phyloP scores from a whole-genome alignment of 1,140 invertebrate genomes.

The Anthonomus grandis region DNA sequence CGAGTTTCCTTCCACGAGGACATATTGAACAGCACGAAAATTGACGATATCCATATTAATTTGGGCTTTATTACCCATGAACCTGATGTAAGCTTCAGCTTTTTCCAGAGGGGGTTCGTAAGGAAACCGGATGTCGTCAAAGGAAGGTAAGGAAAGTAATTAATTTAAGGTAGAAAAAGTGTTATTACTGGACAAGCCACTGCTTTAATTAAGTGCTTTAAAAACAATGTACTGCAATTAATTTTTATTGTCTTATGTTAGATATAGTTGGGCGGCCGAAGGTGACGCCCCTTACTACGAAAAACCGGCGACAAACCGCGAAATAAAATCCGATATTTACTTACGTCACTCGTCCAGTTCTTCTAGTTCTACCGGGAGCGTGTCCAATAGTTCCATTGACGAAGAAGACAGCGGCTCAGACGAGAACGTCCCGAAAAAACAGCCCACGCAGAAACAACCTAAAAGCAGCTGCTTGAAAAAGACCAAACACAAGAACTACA shows the following conservation, averaged over 20 bases:
- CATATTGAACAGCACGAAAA: constrained; percentile 74
- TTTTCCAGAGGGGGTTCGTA: constrained; percentile 52
- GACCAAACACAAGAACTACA: constrained; percentile 57
- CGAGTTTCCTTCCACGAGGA: constrained; percentile 81
- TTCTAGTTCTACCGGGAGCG: constrained; percentile 43
- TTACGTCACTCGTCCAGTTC: constrained; percentile 37
- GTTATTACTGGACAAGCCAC: neutral
- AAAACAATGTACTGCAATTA: constrained; percentile 44
- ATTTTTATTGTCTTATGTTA: neutral
- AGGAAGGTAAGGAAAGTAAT: constrained; percentile 50
- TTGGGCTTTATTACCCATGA: constrained; percentile 66
- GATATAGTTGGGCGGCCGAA: constrained; percentile 77
- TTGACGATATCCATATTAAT: constrained; percentile 73
- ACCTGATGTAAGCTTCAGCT: constrained; percentile 58
- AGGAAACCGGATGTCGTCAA: constrained; percentile 56
- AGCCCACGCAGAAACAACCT: constrained; percentile 48
- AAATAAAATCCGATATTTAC: constrained; percentile 61
- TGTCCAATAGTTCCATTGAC: constrained; percentile 42
- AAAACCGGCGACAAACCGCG: constrained; percentile 52
- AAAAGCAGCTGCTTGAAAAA: constrained; percentile 59
- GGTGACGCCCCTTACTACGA: constrained; percentile 54
- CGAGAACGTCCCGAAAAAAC: constrained; percentile 37
- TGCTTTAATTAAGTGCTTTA: constrained; percentile 16
- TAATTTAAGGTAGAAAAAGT: constrained; percentile 53
- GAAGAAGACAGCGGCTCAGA: constrained; percentile 41